These are phyloP conservation scores for Bufotes viridis DNA, from an alignment of 2,797 vertebrate species.

Conservation along the genomic window DNA sequence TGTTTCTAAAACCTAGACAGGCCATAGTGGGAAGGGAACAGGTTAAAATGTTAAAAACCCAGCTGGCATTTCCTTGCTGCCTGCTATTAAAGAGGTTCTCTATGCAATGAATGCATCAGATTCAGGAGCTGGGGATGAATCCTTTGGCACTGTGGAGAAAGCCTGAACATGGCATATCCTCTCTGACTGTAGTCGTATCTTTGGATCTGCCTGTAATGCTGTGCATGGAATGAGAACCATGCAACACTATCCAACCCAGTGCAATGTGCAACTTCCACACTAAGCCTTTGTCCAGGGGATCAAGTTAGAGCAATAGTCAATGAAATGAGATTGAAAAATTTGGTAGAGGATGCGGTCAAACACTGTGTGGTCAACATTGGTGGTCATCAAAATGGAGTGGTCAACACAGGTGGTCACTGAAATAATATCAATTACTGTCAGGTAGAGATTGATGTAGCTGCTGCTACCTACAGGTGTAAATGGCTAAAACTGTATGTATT, in stretches of 20 bases:
- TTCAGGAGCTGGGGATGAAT: slow-evolving; percentile 55
- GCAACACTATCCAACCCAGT: slow-evolving; percentile 6
- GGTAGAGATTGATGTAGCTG: not conserved
- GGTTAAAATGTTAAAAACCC: slow-evolving; percentile 65
- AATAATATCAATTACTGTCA: not conserved
- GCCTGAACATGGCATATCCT: slow-evolving; percentile 32
- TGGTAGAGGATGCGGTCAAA: not conserved
- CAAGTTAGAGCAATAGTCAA: slow-evolving; percentile 44
- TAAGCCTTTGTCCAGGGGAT: slow-evolving; percentile 1
- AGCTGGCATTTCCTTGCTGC: slow-evolving; percentile 65
- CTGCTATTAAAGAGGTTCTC: slow-evolving; percentile 64
- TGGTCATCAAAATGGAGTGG: not conserved
- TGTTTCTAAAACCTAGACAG: slow-evolving; percentile 10
- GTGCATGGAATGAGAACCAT: slow-evolving; percentile 24
- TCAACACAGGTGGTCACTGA: not conserved
- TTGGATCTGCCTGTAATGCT: slow-evolving; percentile 1
- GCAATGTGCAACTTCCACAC: slow-evolving; percentile 41
- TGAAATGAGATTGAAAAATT: not conserved
- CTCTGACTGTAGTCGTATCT: slow-evolving; percentile 32
- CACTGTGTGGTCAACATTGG: not conserved
- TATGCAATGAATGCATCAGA: slow-evolving; percentile 61
- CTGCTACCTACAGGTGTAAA: slow-evolving; percentile 55
- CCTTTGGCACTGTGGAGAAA: slow-evolving; percentile 39
- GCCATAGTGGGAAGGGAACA: slow-evolving; percentile 37
- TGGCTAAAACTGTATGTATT: not conserved